phyloP scores from a whole-genome alignment of 1,140 invertebrate genomes.

The Hyles euphorbiae region DNA sequence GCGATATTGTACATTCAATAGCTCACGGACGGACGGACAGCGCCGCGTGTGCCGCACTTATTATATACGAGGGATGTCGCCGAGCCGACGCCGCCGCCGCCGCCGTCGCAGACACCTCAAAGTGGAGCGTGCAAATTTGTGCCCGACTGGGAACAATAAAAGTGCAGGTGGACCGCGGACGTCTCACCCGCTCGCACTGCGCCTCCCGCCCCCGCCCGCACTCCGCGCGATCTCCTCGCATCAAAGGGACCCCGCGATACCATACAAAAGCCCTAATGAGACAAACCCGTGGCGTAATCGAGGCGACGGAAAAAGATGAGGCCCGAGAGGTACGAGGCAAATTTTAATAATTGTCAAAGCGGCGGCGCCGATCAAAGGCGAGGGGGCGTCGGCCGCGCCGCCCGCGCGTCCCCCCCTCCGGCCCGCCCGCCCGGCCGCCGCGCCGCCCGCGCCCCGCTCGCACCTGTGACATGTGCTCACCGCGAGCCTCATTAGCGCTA shows the following conservation, averaged over 20 bases:
- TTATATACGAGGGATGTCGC: constrained; percentile 20
- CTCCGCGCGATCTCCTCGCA: constrained; percentile 13
- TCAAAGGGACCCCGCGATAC: constrained; percentile 66
- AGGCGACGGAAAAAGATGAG: constrained; percentile 75
- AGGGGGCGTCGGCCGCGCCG: constrained; percentile 25
- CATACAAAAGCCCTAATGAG: constrained; percentile 74
- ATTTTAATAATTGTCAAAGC: constrained; percentile 76
- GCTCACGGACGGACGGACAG: constrained; percentile 6
- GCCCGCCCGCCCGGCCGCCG: constrained; percentile 17
- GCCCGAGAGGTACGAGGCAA: constrained; percentile 71
- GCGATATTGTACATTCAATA: constrained; percentile 7
- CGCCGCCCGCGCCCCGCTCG: constrained; percentile 20
- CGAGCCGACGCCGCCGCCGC: constrained; percentile 41
- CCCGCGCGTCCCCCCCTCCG: constrained; percentile 11
- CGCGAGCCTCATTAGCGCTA: constrained; percentile 66
- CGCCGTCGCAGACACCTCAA: constrained; percentile 54
- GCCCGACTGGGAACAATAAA: constrained; percentile 65
- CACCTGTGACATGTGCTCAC: constrained; percentile 59
- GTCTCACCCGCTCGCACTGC: constrained; percentile 26
- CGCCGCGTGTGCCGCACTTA: constrained; percentile 15
- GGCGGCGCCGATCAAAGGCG: constrained; percentile 71
- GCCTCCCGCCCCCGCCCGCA: constrained; percentile 42
- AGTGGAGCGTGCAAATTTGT: constrained; percentile 70
- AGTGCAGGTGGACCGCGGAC: constrained; percentile 62
- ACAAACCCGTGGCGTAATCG: constrained; percentile 74